phyloP scores from a whole-genome alignment of 1,140 invertebrate species.

The Propsilocerus akamusi region DNA sequence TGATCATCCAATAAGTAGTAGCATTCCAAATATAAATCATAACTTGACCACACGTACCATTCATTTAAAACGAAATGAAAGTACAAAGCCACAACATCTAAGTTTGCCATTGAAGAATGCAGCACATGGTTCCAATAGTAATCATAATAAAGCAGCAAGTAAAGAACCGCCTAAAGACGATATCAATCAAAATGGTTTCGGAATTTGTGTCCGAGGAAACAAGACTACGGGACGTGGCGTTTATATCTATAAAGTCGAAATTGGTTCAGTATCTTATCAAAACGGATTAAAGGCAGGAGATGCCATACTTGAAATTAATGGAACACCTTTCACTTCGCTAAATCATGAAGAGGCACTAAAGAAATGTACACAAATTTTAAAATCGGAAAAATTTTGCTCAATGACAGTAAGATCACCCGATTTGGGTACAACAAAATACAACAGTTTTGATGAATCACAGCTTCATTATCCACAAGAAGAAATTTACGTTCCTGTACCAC shows the following conservation, averaged over 20 bases:
- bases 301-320: constrained; percentile 66
- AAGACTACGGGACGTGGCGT: constrained; percentile 43
- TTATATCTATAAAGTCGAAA: constrained; percentile 62
- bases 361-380: constrained; percentile 53
- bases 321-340: constrained; percentile 61
- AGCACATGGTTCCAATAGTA: not conserved
- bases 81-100: not conserved
- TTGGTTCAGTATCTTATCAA: constrained; percentile 57
- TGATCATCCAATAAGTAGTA: not conserved
- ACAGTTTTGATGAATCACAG: not conserved
- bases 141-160: too few species aligned
- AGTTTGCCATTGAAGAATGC: not conserved
- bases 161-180: not conserved
- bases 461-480: not conserved
- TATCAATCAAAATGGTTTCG: not conserved
- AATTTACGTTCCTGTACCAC: not conserved
- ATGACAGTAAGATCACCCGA: constrained; percentile 58
- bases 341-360: constrained; percentile 64
- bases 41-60: not conserved
- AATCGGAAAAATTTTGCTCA: constrained; percentile 54
- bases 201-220: not conserved
- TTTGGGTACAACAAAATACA: constrained; percentile 8
- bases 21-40: constrained; percentile 1
- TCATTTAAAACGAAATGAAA: not conserved
- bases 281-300: constrained; percentile 60